Evolutionary conservation across 2,888 invertebrate species (phyloP), one percentile per base, ranked within the genome.

Genomic region (Nasonovia ribisnigri): DNA sequence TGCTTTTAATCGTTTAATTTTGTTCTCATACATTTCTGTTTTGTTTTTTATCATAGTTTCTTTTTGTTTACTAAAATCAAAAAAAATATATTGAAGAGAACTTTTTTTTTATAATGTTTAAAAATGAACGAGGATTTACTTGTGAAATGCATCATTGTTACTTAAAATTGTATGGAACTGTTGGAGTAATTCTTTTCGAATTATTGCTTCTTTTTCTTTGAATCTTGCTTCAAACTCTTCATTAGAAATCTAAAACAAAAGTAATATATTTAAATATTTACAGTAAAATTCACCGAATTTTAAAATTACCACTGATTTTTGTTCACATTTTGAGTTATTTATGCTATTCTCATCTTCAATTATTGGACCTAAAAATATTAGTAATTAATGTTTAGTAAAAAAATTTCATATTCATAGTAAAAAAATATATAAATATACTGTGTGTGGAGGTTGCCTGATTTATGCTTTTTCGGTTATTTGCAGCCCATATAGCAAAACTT

Each of bases 401-500:
- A 13, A 57, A n/a, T n/a, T n/a, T n/a, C 1, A 60, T 29, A n/a
- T 48, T 36, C 26, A 51, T 51, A 46, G 5, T 57, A 24, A 86
- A 86, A 51, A 67, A n/a, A n/a, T n/a, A n/a, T 57, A 77, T 90
- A 60, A 36, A 48, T 60, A 60, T 90, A 93, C 93, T 48, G 54
- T 67, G 86, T 90, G 67, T 51, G 42, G 29, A 84, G 20, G 86
- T 67, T 51, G 43, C n/a, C 29, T 51, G 57, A 6, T 26, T 43
- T 48, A 26, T 3, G 29, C n/a, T 90, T 87, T 90, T 93, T 5
- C 51, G 8, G 48, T 93, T 90, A 24, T 90, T 93, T 24, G 42
- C 84, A 24, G 46, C 90, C 93, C 93, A 93, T 51, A 93, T 24
- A 3, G 60, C 93, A 90, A 93, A 93, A 90, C 93, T 93, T 3